Base-by-base conservation (phyloP, 2,113 vertebrate genomes). In the Thryonomys swinderianus region DNA sequence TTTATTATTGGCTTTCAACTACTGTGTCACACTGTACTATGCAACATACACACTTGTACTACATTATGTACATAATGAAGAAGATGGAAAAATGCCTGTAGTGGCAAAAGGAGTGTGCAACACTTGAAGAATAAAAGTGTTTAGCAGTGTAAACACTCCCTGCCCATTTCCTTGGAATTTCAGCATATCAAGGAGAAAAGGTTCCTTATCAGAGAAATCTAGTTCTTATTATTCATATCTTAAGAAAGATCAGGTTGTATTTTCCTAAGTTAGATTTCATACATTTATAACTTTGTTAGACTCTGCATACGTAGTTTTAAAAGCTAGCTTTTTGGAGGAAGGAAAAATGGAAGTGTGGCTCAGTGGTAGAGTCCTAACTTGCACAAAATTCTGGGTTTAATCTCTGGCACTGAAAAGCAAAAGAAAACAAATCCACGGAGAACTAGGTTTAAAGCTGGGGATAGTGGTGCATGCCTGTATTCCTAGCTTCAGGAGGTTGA, bases 201-300 rank as follows among this genome's bases (percentile, higher is more conserved):
- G 71, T 66, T 12, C 10, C 7, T 55, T 87, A 59, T 34, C 10
- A 45, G 23, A 87, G 85, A 79, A 87, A 66, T 66, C 4, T 69
- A 53, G 74, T 64, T 64, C 76, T 37, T 34, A 80, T 51, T 84
- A 90, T 66, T 80, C 79, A 45, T 25, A 59, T 59, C 32, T 8
- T 69, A 16, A 74, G 84, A 83, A 84, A 32, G 71, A 88, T 23
- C 74, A 71, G 3, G 20, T n/a, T 57, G 8, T 83, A 20, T 82
- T 82, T 62, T 59, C 85, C 69, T 74, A 91, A 84, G 25, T 40
- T 80, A 74, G 76, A 82, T 37, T 91, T 90, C 7, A 74, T 34
- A 81, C 27, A 34, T 32, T 73, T 82, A 53, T 74, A n/a, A 57
- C 59, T 95, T 95, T 61, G 21, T 62, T 95, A 80, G 84, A 82